phyloP scores from a whole-genome alignment of 2,888 invertebrate species.

The Aricia artaxerxes region DNA sequence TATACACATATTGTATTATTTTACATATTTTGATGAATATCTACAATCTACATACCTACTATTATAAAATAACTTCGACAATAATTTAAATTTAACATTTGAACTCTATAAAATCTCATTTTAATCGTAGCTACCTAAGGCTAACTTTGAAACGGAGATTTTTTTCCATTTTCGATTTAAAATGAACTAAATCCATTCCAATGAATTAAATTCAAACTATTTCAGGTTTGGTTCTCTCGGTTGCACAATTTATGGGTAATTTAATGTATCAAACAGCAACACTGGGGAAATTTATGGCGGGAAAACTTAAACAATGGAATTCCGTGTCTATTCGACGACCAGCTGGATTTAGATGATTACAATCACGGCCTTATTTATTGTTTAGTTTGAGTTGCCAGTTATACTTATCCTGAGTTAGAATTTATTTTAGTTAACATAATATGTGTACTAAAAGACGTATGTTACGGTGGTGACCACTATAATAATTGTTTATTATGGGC shows the following conservation, averaged over 20 bases:
- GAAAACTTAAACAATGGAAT: slow-evolving; percentile 62
- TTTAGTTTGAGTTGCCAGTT: slow-evolving; percentile 39
- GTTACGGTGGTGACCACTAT: too few relatives aligned
- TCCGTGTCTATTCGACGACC: slow-evolving; percentile 50
- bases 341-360: slow-evolving; percentile 26
- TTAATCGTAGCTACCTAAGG: neutral
- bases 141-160: neutral
- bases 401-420: neutral
- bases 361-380: slow-evolving; percentile 19
- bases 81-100: neutral
- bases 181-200: neutral
- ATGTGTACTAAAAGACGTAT: neutral
- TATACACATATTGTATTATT: too few relatives aligned
- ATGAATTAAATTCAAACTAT: slow-evolving; percentile 12
- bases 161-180: neutral
- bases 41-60: neutral
- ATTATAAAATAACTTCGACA: neutral
- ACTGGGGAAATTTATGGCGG: slow-evolving; percentile 58
- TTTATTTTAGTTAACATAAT: neutral
- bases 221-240: slow-evolving; percentile 1
- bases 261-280: slow-evolving; percentile 16
- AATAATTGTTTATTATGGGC: too few relatives aligned
- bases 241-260: slow-evolving; percentile 23
- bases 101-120: neutral
- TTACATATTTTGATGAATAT: neutral